Base-by-base conservation (phyloP, 1,140 invertebrate genomes). In the Acromyrmex echinatior region DNA sequence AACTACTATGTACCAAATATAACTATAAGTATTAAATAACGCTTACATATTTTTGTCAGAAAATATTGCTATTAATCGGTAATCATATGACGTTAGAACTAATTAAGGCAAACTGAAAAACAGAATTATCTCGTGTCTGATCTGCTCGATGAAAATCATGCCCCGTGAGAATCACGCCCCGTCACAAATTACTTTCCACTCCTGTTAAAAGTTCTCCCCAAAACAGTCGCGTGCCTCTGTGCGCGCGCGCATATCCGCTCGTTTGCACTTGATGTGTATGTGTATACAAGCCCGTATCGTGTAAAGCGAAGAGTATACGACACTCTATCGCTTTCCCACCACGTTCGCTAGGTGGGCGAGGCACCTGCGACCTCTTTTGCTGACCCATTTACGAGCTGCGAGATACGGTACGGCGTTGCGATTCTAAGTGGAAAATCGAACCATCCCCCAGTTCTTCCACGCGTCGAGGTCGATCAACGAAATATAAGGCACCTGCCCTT, bases 321-420 rank as follows among this genome's bases (percentile, higher is more conserved):
- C 80, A 76, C 80, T 76, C 70, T 80, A 51, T 51, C 63, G 73
- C 35, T 80, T 82, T 74, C 70, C 74, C 71, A 88, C 77, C 70
- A 76, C 73, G 73, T 45, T 60, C 71, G 60, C 86, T 77, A 80
- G 88, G 89, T 91, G 90, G 90, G 90, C 90, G 90, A 91, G 90
- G 90, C 90, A 90, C 89, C 90, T 91, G 90, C 87, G 89, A 91
- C 90, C 90, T 82, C 90, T 88, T 91, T 91, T 68, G 53, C 88
- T 90, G 90, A 90, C 90, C 90, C 71, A 91, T 91, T 86, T 91
- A 91, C 90, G 39, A 84, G 80, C 70, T 84, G 79, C 73, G 76
- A 86, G 82, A 80, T 78, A 86, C 76, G 76, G 74, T 80, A 80
- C 84, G 76, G 84, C 84, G 84, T 86, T 65, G 84, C 74, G 74